Evolutionary conservation across 23 tunicate genomes (phyloP), one percentile per base, ranked within the genome.

Genomic region (Ciona savignyi): DNA sequence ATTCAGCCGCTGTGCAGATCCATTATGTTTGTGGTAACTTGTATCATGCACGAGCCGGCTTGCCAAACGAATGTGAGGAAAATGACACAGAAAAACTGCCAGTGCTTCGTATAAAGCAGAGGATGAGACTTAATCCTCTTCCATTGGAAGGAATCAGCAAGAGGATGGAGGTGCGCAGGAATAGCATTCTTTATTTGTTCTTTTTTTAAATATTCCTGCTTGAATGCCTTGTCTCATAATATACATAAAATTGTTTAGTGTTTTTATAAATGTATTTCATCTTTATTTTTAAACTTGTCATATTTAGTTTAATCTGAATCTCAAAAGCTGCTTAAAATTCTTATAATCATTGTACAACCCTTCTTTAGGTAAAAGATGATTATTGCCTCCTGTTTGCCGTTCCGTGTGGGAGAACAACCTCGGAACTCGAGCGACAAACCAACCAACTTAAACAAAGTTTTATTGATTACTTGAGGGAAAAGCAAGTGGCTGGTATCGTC

Each of bases 401-500:
- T 21, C 90, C 99, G 21, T 94, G 99, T 51, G 99, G 99, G 3
- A 61, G 86, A 29, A 94, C 87, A 65, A 61, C 74, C 29, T 70
- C 76, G 19, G 99, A 94, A 51, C 78, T 94, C 1, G 80, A 30
- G 15, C 23, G 49, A 3, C 99, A 94, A 67, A 86, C 95, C 26
- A 79, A 33, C 27, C 82, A 81, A 28, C 83, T 94, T 3, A 70
- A 72, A 34, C 64, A 68, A 31, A 70, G 86, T 25, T 94, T 94
- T 64, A 94, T 94, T 29, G 82, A 87, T 23, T 94, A 94, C 64
- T 63, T 94, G 62, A 73, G 71, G 25, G 77, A 86, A 63, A 94
- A 87, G 64, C 74, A 83, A 63, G 95, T 93, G 29, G 99, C 99
- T 35, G 95, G 99, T 2, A 94, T 94, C 30, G 92, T 92, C 6